Evolutionary conservation across 64 coral and sea anemone species (phyloP).

Genomic region (Dendronephthya gigantea): DNA sequence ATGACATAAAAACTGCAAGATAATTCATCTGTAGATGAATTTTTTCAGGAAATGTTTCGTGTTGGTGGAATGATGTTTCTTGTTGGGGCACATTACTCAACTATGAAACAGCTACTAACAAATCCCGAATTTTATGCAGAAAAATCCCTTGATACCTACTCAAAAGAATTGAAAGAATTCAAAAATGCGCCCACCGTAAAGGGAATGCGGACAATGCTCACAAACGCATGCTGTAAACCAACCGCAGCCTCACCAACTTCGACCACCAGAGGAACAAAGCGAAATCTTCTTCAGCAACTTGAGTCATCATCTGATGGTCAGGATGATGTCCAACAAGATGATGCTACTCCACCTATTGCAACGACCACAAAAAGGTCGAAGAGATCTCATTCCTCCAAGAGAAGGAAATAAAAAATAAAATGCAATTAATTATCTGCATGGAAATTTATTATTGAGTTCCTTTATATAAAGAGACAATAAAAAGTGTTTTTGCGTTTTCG

Average conservation of each 20-base stretch:
- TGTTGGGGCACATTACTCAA: background rate
- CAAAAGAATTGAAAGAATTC: background rate
- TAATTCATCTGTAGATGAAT: background rate
- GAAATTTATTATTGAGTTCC: no score
- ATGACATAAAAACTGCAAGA: background rate
- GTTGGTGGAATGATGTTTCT: background rate
- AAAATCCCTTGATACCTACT: background rate
- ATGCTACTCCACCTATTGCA: no score
- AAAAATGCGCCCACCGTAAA: background rate
- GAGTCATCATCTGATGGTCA: background rate
- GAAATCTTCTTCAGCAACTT: background rate
- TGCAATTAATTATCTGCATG: no score
- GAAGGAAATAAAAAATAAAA: background rate
- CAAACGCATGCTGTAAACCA: background rate
- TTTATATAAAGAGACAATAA: no score
- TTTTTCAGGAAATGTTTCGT: background rate
- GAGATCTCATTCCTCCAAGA: background rate
- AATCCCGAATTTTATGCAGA: background rate
- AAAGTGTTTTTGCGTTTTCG: no score
- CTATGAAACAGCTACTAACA: background rate
- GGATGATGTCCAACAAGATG: background rate
- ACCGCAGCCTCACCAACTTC: background rate
- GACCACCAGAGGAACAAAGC: background rate
- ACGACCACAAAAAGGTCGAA: background rate
- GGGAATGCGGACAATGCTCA: background rate